Percentiles rank a stretch among this genome's conserved stretches.
Evolutionary conservation across 92 coral and sea anemone genomes (phyloP).

Genomic region (Epizoanthus fatuus): DNA sequence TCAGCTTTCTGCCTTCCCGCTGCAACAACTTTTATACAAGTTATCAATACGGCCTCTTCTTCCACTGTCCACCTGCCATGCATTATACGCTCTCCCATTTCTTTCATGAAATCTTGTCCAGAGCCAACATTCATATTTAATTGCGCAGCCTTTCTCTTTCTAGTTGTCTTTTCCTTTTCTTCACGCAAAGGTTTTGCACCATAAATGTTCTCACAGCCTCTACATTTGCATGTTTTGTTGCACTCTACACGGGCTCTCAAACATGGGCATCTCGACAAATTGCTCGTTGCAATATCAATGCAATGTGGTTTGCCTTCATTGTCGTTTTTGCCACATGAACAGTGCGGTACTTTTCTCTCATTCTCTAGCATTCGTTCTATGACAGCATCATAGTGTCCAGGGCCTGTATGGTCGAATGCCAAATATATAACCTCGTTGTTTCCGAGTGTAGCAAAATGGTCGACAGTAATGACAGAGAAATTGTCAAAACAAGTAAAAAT

Average conservation of each 20-base stretch:
- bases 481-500: conserved; percentile 1
- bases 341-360: neutral
- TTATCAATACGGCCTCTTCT: neutral
- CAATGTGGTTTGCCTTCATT: neutral
- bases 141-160: conserved; percentile 2
- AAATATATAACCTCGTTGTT: neutral
- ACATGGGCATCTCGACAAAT: conserved; percentile 1
- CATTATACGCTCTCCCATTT: conserved; percentile 11
- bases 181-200: conserved; percentile 8
- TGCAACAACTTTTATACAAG: neutral
- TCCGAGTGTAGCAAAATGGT: neutral
- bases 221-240: conserved; percentile 8
- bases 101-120: neutral
- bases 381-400: conserved; percentile 41
- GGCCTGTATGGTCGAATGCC: conserved; percentile 19
- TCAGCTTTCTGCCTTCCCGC: neutral
- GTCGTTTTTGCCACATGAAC: conserved; percentile 7
- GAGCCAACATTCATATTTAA: neutral
- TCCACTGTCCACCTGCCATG: conserved; percentile 13
- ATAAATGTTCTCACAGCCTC: neutral
- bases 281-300: too few relatives aligned
- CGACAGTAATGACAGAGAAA: neutral
- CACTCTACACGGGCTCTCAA: neutral
- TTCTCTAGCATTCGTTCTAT: neutral
- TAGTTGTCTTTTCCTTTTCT: neutral